Conservation (phyloP, 2,797 vertebrate genomes). For the Rhinophrynus dorsalis region DNA sequence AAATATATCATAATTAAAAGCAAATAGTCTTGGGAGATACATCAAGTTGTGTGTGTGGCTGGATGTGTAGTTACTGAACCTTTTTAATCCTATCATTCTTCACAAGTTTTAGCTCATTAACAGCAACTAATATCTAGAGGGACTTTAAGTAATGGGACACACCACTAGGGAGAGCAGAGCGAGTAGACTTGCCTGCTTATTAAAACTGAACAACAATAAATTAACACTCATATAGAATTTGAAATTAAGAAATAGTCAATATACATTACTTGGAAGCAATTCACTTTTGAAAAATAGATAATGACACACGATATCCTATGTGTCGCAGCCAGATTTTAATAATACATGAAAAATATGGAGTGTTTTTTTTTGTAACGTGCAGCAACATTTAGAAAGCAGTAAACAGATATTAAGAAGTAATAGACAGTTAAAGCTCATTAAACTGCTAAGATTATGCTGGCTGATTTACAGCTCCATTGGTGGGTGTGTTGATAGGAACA, state of each 20-base stretch:
- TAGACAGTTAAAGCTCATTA: neutral
- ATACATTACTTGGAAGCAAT: too few relatives aligned
- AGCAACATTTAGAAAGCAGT: neutral
- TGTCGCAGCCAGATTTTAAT: neutral
- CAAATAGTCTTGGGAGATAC: too few relatives aligned
- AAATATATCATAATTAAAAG: too few relatives aligned
- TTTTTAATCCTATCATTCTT: constrained; percentile 17
- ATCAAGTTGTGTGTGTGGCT: too few relatives aligned
- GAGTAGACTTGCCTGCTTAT: neutral
- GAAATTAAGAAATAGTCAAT: too few relatives aligned
- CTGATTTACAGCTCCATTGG: neutral
- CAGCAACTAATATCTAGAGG: constrained; percentile 5
- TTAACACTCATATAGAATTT: neutral
- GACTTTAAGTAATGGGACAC: neutral
- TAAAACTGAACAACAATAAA: constrained; percentile 2
- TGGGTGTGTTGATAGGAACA: neutral
- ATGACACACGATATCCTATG: neutral
- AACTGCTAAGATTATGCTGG: neutral
- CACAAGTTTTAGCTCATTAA: constrained; percentile 13
- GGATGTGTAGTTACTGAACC: constrained; percentile 3
- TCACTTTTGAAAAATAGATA: too few relatives aligned
- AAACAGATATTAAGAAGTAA: neutral
- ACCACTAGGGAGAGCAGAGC: too few relatives aligned
- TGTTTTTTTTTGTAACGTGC: neutral
- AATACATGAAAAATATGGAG: neutral